A percentile compares a stretch with the other conserved stretches of the same genome.
phyloP scores from a whole-genome alignment of 2,888 invertebrate genomes.

The Eristalis intricaria region DNA sequence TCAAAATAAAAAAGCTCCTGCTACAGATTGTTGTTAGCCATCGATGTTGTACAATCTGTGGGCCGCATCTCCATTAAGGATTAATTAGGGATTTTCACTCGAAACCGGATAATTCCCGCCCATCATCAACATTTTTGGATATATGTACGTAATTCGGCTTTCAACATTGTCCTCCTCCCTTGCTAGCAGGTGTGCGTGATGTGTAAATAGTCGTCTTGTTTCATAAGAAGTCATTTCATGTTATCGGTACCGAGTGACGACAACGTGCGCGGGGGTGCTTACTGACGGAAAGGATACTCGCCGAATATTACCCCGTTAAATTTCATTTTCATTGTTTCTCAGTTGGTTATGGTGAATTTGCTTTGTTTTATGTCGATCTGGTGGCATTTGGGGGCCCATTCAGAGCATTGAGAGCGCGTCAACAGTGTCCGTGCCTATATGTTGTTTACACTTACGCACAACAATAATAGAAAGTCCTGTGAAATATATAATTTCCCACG shows the following conservation, averaged over 20 bases:
- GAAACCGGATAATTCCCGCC: slow-evolving; percentile 22
- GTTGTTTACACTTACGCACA: slow-evolving; percentile 34
- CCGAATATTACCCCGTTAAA: slow-evolving; percentile 35
- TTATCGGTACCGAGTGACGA: not conserved
- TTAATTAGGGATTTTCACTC: slow-evolving; percentile 30
- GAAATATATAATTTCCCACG: slow-evolving; percentile 68
- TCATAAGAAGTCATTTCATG: slow-evolving; percentile 15
- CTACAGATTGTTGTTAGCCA: slow-evolving; percentile 30
- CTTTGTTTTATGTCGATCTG: slow-evolving; percentile 41
- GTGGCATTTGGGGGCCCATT: not conserved
- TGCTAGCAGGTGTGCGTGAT: slow-evolving; percentile 1
- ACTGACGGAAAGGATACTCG: slow-evolving; percentile 28
- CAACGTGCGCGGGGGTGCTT: not conserved
- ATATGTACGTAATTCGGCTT: not conserved
- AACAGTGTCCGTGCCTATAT: slow-evolving; percentile 28
- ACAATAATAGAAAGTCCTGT: slow-evolving; percentile 27
- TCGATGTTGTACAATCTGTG: not conserved
- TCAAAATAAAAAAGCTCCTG: slow-evolving; percentile 36
- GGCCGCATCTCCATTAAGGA: slow-evolving; percentile 41
- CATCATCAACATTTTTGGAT: not conserved
- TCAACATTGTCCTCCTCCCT: not conserved
- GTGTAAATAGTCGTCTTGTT: slow-evolving; percentile 13
- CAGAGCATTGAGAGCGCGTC: slow-evolving; percentile 2
- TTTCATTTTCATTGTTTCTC: slow-evolving; percentile 53
- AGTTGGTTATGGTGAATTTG: slow-evolving; percentile 47